Conservation (phyloP, 2,888 invertebrate species). For the Phortica okadai region DNA sequence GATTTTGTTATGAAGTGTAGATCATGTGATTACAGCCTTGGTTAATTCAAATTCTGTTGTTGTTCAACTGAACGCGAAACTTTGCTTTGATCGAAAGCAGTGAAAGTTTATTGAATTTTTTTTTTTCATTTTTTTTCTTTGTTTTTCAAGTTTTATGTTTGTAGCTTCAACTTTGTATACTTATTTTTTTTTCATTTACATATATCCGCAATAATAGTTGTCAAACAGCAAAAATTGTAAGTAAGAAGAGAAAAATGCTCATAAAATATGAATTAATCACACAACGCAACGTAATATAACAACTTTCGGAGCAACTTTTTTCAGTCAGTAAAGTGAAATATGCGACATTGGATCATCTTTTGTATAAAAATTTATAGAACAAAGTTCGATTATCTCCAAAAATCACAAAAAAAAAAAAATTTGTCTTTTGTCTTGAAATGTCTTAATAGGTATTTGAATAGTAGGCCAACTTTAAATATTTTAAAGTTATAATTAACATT, state of each 20-base stretch:
- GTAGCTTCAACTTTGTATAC: neutral
- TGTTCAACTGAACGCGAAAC: neutral
- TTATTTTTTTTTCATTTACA: neutral
- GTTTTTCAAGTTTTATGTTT: constrained; percentile 8
- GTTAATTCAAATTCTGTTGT: constrained; percentile 22
- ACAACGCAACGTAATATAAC: too few relatives aligned
- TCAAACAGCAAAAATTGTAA: neutral
- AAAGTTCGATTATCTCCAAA: too few relatives aligned
- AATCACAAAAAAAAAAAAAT: too few relatives aligned
- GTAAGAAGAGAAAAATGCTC: neutral
- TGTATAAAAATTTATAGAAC: too few relatives aligned
- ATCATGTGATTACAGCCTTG: constrained; percentile 43
- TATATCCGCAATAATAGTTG: neutral
- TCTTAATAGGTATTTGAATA: too few relatives aligned
- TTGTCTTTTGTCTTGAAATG: too few relatives aligned
- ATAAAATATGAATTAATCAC: too few relatives aligned
- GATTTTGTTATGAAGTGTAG: constrained; percentile 43
- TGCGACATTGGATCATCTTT: too few relatives aligned
- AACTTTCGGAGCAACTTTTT: too few relatives aligned
- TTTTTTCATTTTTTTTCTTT: neutral
- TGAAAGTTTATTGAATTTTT: constrained; percentile 64
- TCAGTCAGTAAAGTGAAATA: too few relatives aligned
- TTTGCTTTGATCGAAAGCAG: constrained; percentile 58
- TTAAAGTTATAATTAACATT: too few relatives aligned
- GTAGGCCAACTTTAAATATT: too few relatives aligned